A percentile compares a stretch with the other conserved stretches of the same genome.
phyloP scores from a whole-genome alignment of 1,140 invertebrate species.

The Drosophila sulfurigaster region DNA sequence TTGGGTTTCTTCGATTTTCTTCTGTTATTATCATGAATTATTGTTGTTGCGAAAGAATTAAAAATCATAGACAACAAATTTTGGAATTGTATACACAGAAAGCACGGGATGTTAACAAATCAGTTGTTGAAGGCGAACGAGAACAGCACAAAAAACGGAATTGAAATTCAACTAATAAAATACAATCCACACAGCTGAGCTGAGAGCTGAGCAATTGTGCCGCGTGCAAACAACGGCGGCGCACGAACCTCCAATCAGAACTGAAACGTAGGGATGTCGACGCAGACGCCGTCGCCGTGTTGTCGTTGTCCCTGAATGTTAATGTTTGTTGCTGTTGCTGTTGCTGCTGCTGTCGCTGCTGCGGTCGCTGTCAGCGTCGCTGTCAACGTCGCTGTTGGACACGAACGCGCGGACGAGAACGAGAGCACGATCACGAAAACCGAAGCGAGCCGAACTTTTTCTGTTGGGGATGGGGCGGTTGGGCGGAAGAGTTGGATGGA shows the following conservation, averaged over 20 bases:
- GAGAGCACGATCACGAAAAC: conserved; percentile 56
- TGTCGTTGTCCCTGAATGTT: conserved; percentile 75
- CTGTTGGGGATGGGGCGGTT: conserved; percentile 28
- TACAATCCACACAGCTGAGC: conserved; percentile 69
- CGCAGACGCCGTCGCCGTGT: conserved; percentile 71
- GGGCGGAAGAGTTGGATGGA: conserved; percentile 68
- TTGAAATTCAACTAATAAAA: conserved; percentile 63
- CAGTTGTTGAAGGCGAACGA: conserved; percentile 44
- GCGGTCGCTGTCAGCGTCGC: conserved; percentile 30
- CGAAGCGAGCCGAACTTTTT: conserved; percentile 37
- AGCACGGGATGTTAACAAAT: conserved; percentile 31
- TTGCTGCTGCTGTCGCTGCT: conserved; percentile 30
- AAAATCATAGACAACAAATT: conserved; percentile 35
- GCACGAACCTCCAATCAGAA: conserved; percentile 83
- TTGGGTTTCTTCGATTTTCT: conserved; percentile 46
- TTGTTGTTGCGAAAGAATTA: conserved; percentile 32
- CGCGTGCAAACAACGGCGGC: conserved; percentile 69
- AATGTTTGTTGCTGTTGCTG: conserved; percentile 49
- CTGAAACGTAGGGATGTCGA: conserved; percentile 78
- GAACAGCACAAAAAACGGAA: conserved; percentile 45
- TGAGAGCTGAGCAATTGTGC: conserved; percentile 72
- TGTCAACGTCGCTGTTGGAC: conserved; percentile 20
- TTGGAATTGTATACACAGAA: conserved; percentile 48
- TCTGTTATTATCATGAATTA: conserved; percentile 22
- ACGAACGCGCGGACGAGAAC: conserved; percentile 46